Evolutionary conservation across 2,797 vertebrate genomes (phyloP), one percentile per base, ranked within the genome.

Genomic region (Lutjanus campechanus): DNA sequence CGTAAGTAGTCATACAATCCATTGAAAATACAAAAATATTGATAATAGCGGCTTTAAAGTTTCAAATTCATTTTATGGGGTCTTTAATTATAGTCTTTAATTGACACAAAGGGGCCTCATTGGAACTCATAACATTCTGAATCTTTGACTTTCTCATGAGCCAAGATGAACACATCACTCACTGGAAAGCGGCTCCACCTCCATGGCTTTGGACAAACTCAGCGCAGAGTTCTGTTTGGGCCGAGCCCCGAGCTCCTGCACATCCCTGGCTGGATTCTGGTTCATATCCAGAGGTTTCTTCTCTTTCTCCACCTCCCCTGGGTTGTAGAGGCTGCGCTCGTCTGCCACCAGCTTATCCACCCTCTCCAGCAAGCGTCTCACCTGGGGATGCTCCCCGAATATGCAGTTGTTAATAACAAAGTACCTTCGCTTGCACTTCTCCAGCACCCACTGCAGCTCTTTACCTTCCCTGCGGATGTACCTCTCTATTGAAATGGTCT

Each of bases 391-490:
- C 79, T 96, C 95, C 25, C 92, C 95, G 8, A 95, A 96, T 59
- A 95, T 84, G 66, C 84, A 86, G 89, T 96, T 96, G 61, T 96
- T 96, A 29, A 96, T 93, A 49, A 96, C 93, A 54, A 94, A 91
- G 85, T 95, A 96, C 72, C 96, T 87, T 12, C 90, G 91, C 65
- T 94, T 94, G 8, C 96, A 96, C 81, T 94, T 95, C 11, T 96
- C 93, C 83, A 96, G 81, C 69, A 96, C 93, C 94, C 89, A 92
- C 89, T 95, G 88, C 55, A 96, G 94, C 3, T 95, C 92, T 63
- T 92, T 90, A 11, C 96, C 96, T 77, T 96, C 95, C 56, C 95
- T 89, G 66, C 93, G 94, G 59, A 96, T 96, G 85, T 96, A 95
- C 66, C 96, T 90, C 84, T 96, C 95, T 0, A 96, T 95, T 29